Evolutionary conservation across 2,797 vertebrate species (phyloP).

Genomic region (Tokudaia muenninki): DNA sequence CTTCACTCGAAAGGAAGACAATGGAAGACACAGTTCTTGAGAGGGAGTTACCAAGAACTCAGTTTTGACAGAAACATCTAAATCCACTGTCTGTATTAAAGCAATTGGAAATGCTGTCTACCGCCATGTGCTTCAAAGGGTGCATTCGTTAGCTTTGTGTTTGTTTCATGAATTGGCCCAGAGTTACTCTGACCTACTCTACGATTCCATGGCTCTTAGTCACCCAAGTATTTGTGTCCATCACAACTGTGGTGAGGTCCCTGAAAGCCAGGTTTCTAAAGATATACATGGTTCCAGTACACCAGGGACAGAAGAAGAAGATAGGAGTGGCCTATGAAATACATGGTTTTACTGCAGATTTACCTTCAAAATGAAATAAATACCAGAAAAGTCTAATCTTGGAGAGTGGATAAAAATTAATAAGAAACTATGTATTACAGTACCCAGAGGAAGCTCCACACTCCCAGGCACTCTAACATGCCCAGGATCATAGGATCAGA

Average conservation of each 20-base stretch:
- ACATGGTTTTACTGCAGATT: not conserved
- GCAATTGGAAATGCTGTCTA: not conserved
- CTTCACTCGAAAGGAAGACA: conserved; percentile 28
- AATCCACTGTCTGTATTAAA: conserved; percentile 38
- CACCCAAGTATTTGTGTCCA: not conserved
- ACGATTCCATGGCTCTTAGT: conserved; percentile 36
- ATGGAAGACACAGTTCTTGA: not conserved
- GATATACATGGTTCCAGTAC: not conserved
- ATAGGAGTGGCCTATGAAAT: not conserved
- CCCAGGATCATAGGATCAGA: too few species aligned
- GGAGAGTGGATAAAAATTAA: not conserved
- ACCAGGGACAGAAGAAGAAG: not conserved
- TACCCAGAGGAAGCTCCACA: too few species aligned
- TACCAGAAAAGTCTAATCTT: conserved; percentile 34
- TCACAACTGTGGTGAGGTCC: not conserved
- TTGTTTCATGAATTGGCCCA: not conserved
- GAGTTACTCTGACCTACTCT: conserved; percentile 14
- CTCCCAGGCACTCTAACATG: too few species aligned
- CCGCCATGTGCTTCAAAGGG: not conserved
- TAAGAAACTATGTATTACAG: not conserved
- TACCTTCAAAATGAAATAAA: conserved; percentile 26
- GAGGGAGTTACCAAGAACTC: conserved; percentile 31
- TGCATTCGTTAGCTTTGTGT: conserved; percentile 33
- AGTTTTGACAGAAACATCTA: conserved; percentile 50
- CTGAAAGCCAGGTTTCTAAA: conserved; percentile 10